Base-by-base conservation (phyloP, 2,797 vertebrate species). In the Rhynchotus rufescens region DNA sequence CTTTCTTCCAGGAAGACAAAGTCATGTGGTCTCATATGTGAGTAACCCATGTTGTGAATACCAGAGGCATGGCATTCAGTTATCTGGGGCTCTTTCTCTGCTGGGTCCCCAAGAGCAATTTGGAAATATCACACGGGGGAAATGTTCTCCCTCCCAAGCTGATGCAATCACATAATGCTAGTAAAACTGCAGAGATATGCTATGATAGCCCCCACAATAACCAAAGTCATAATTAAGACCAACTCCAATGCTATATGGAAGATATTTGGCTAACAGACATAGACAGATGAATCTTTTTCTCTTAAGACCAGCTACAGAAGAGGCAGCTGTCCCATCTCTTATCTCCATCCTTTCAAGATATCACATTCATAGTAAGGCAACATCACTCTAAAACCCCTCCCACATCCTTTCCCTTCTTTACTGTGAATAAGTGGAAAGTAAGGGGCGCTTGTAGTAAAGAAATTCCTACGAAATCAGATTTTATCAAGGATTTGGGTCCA, bases 1-100 rank as follows among this genome's bases (percentile, higher is more conserved):
- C 65, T 92, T 93, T 89, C 81, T 95, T 93, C 94, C 90, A 94
- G 93, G 95, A 97, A 96, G 69, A 40, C 9, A 23, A 75, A 62
- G 68, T 78, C 91, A 73, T 93, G 95, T 89, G 90, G 71, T 45
- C 61, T 45, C 12, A 0, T 67, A 16, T 9, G 66, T 64, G 83
- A 92, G 76, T 89, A 88, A 88, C 66, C 26, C 34, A 28, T 42
- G 73, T 6, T 52, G 47, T 65, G 71, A 88, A 34, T 72, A 65
- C 52, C 69, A 47, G 49, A 86, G 77, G 9, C 62, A 11, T 10
- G 73, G 34, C 57, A 9, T n/a, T 28, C 57, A 14, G 76, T 64
- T 52, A 22, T 40, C 3, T 1, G 14, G n/a, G 15, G 36, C 30
- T 57, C 47, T 68, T 89, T 65, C 4, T 42, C 42, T 44, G 40